Base-by-base conservation (phyloP, 2,797 vertebrate genomes). In the Notolepis coatsorum region DNA sequence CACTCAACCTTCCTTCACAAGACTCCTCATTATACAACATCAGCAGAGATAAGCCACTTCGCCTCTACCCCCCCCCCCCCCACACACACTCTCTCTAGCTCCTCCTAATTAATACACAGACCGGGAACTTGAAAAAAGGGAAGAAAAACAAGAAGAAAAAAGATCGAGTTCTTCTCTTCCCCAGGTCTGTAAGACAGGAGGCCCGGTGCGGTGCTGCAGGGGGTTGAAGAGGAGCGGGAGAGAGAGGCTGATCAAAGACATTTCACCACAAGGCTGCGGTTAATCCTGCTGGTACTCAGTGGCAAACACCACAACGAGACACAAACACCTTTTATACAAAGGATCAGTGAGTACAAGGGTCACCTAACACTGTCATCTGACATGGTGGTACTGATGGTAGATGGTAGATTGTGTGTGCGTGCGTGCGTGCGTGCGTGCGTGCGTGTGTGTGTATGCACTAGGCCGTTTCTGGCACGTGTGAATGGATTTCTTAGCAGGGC, bases 161-260 rank as follows among this genome's bases (percentile, higher is more conserved):
- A 6, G 43, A 49, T 27, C n/a, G n/a, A n/a, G n/a, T n/a, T n/a
- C n/a, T n/a, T n/a, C n/a, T n/a, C n/a, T n/a, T n/a, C n/a, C n/a
- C 13, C 17, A 28, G 23, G 5, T 45, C 13, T 74, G 65, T 65
- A 74, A 70, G 68, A 59, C 43, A n/a, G n/a, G n/a, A n/a, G n/a
- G n/a, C n/a, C n/a, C 20, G 65, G 77, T 73, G 35, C 75, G 71
- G 79, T 50, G 35, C 57, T 68, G 71, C n/a, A n/a, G 66, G 68
- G 61, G 71, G 71, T 85, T 60, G 76, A 30, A 80, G 73, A 70
- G 61, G 47, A 37, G 13, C 39, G 48, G n/a, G n/a, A n/a, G 71
- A 73, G 68, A 48, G 63, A 62, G 50, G 28, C n/a, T 86, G 89
- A 92, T 91, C 89, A 92, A 91, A 90, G 88, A 57, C 71, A 83